Evolutionary conservation across 2,797 vertebrate genomes (phyloP).

Genomic region (Moxostoma hubbsi): DNA sequence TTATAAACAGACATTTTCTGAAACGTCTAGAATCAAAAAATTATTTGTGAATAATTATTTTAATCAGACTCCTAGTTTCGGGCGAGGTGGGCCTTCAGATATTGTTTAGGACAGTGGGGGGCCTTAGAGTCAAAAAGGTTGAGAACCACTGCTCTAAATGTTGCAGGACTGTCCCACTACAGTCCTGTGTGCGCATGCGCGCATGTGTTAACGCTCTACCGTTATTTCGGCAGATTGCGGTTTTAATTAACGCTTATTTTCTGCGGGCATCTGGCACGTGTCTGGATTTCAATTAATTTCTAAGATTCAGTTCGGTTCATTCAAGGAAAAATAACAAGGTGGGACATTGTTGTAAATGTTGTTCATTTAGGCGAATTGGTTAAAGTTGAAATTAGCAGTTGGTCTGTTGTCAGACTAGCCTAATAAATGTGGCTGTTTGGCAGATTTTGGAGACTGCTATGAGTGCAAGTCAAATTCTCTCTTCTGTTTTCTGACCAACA

Average conservation of each 20-base stretch:
- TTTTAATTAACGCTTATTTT: conserved; percentile 84
- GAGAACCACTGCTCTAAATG: too few species aligned
- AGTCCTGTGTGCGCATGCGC: neutral
- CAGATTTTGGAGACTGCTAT: neutral
- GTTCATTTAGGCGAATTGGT: neutral
- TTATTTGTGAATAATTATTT: too few species aligned
- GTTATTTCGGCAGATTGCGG: conserved; percentile 86
- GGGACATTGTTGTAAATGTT: conserved; percentile 54
- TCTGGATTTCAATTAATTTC: conserved; percentile 81
- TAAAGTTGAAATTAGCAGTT: conserved; percentile 1
- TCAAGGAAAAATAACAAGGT: conserved; percentile 61
- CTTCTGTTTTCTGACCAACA: neutral
- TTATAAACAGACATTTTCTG: too few species aligned
- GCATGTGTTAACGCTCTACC: conserved; percentile 11
- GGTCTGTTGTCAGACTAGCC: neutral
- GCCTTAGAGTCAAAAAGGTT: too few species aligned
- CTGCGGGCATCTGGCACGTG: conserved; percentile 81
- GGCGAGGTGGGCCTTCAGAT: too few species aligned
- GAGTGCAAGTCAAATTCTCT: neutral
- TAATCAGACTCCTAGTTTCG: too few species aligned
- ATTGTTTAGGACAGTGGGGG: too few species aligned
- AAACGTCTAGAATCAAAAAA: too few species aligned
- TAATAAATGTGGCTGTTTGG: neutral
- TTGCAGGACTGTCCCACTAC: too few species aligned
- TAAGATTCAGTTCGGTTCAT: conserved; percentile 64